These are phyloP conservation scores for Dendrolimus pini DNA, from an alignment of 2,888 invertebrate species.

Conservation along the genomic window DNA sequence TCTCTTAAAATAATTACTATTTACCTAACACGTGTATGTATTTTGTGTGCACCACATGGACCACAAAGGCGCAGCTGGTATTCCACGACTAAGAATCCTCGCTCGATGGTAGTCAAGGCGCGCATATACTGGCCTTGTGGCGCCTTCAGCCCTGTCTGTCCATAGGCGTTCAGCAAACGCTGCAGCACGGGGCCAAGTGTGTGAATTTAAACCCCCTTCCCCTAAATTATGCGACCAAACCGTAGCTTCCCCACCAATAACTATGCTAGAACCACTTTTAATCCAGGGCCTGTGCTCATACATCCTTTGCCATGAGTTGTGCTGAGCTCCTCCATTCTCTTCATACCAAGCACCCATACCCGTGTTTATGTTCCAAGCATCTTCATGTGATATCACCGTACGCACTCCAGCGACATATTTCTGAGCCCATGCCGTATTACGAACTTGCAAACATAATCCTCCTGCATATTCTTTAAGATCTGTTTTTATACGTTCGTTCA, in stretches of 20 bases:
- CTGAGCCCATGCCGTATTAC: slow-evolving; percentile 80
- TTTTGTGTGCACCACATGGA: slow-evolving; percentile 85
- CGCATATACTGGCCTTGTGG: slow-evolving; percentile 75
- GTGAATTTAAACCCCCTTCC: slow-evolving; percentile 80
- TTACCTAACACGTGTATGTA: slow-evolving; percentile 76
- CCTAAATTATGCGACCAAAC: slow-evolving; percentile 88
- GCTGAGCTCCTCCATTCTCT: slow-evolving; percentile 85
- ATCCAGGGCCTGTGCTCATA: slow-evolving; percentile 87
- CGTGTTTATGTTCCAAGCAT: slow-evolving; percentile 90
- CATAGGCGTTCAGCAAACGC: slow-evolving; percentile 88
- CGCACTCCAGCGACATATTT: slow-evolving; percentile 74
- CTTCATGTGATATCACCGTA: slow-evolving; percentile 87
- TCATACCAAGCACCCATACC: slow-evolving; percentile 88
- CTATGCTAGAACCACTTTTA: slow-evolving; percentile 43
- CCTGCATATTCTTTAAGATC: slow-evolving; percentile 35
- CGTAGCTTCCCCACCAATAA: slow-evolving; percentile 86
- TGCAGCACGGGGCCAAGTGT: slow-evolving; percentile 88
- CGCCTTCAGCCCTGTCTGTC: slow-evolving; percentile 75
- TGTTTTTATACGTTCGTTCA: slow-evolving; percentile 35
- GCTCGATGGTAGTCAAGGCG: slow-evolving; percentile 80
- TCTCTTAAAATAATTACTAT: background rate
- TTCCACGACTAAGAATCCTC: slow-evolving; percentile 75
- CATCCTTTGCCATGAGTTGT: slow-evolving; percentile 89
- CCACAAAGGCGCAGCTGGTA: slow-evolving; percentile 81
- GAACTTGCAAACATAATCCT: slow-evolving; percentile 65